Percentiles rank a stretch among this genome's conserved stretches.
Evolutionary conservation across 2,113 vertebrate species (phyloP).

Genomic region (Morone saxatilis): DNA sequence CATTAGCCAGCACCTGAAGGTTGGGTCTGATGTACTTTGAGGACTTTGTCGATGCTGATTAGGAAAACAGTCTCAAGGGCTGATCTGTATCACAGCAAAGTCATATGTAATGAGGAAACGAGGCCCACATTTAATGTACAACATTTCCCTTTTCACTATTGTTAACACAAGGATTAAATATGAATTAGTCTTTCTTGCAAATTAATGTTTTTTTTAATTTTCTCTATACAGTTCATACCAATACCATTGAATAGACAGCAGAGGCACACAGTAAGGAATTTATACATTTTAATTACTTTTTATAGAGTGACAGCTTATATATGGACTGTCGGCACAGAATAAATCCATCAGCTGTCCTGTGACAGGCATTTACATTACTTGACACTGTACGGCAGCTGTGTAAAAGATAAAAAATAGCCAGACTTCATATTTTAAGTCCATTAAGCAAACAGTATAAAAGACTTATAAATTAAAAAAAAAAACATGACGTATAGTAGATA

Average conservation of each 20-base stretch:
- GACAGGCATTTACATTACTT: conserved; percentile 25
- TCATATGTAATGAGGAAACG: conserved; percentile 36
- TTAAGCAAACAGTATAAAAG: neutral
- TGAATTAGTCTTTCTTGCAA: neutral
- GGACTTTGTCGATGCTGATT: conserved; percentile 67
- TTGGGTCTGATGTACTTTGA: conserved; percentile 53
- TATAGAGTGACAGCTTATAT: conserved; percentile 17
- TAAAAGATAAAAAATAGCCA: neutral
- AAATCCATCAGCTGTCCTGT: conserved; percentile 7
- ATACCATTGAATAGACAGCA: neutral
- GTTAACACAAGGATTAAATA: neutral
- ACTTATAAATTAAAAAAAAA: neutral
- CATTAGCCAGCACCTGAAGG: conserved; percentile 69
- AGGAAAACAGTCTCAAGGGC: conserved; percentile 58
- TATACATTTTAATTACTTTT: conserved; percentile 8
- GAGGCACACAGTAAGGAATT: conserved; percentile 4
- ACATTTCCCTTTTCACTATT: conserved; percentile 13
- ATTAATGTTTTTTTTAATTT: neutral
- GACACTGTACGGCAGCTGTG: neutral
- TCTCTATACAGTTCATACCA: neutral
- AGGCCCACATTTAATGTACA: conserved; percentile 40
- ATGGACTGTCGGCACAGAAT: neutral
- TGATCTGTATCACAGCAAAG: conserved; percentile 39
- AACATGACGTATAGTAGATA: neutral
- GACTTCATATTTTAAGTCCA: neutral